Base-by-base conservation (phyloP, 2,888 invertebrate genomes). In the Prenolepis imparis region DNA sequence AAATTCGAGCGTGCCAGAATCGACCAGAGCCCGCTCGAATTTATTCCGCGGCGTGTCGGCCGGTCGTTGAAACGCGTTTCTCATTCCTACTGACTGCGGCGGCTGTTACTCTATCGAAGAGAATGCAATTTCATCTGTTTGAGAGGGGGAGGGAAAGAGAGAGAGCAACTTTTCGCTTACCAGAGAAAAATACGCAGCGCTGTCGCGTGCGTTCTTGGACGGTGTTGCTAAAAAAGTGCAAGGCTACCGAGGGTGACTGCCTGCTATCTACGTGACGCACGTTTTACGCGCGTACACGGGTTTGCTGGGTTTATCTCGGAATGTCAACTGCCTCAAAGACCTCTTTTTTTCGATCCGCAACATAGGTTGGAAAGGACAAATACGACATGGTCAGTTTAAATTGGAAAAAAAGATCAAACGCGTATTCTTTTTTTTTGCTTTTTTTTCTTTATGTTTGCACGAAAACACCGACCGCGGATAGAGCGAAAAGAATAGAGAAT, bases 41-140 rank as follows among this genome's bases (percentile, higher is more conserved):
- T 84, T 84, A 83, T 83, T 57, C 48, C 73, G 44, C 68, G 67
- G 55, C 73, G 82, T 73, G 61, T 66, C 66, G 73, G 32, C 63
- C 18, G 63, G 67, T 61, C 84, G 66, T 55, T 72, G 74, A 74
- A 81, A 81, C 52, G 73, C 75, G 66, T 57, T 68, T 48, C 57
- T 67, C 80, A 61, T 70, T 75, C 73, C 78, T 67, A 84, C 84
- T 84, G 86, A 86, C 82, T 86, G 74, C 61, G 52, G 64, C 67
- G 74, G 61, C 77, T 78, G 84, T 81, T 82, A 84, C 86, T 61
- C n/a, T 55, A 70, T 64, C 73, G 68, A 82, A 55, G 84, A 84
- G 81, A 86, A 86, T 84, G 86, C 78, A 82, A 84, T 82, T 86
- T 86, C 74, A 74, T 84, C 74, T 63, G 68, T 63, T 63, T 52